These are phyloP conservation scores for Corythornis cristatus DNA, from an alignment of 2,113 vertebrate species.

Conservation along the genomic window DNA sequence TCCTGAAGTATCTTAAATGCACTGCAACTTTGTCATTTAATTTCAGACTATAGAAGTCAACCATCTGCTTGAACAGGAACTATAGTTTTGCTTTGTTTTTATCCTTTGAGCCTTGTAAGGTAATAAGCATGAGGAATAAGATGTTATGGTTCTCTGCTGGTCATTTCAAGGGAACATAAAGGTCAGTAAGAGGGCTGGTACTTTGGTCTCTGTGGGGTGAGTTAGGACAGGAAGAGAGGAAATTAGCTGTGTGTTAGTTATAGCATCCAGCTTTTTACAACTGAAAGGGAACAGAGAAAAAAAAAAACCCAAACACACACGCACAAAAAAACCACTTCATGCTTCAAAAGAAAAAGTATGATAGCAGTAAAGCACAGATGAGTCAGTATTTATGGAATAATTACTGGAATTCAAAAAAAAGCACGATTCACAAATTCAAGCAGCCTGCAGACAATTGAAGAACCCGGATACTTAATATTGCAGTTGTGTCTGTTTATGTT, in stretches of 20 bases:
- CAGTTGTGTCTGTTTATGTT: constrained; percentile 25
- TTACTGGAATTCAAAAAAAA: constrained; percentile 58
- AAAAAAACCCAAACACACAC: too few species aligned
- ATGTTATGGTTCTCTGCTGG: neutral
- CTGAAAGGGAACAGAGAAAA: constrained; percentile 16
- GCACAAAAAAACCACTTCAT: neutral
- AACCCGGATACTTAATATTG: neutral
- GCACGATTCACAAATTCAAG: constrained; percentile 11
- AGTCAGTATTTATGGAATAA: constrained; percentile 69
- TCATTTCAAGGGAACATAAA: neutral
- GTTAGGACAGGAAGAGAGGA: neutral
- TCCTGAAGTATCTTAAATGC: neutral
- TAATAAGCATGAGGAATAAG: neutral
- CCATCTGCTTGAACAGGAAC: neutral
- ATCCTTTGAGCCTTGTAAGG: neutral
- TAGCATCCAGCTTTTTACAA: constrained; percentile 16
- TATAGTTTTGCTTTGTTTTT: neutral
- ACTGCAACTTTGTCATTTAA: neutral
- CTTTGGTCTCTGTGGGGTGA: neutral
- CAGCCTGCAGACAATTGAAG: constrained; percentile 23
- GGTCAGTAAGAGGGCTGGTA: neutral
- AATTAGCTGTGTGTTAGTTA: constrained; percentile 3
- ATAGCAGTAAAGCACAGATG: constrained; percentile 8
- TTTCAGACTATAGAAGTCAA: neutral
- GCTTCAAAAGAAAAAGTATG: constrained; percentile 34